Evolutionary conservation across 2,113 vertebrate species (phyloP).

Genomic region (Physeter macrocephalus): DNA sequence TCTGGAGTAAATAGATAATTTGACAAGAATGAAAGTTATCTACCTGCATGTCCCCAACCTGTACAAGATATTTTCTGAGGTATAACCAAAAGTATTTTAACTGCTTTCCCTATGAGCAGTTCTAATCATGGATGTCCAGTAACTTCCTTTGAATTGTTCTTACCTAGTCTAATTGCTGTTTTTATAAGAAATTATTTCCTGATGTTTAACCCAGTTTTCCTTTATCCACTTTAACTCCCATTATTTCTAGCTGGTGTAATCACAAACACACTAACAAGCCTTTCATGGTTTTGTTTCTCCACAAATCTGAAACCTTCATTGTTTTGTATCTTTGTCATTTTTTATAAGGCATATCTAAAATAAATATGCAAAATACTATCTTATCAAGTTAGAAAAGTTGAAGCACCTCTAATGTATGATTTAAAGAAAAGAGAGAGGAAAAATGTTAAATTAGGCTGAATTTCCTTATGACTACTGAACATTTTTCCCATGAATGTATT

Average conservation of each 20-base stretch:
- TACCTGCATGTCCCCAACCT: background rate
- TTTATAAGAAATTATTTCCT: constrained; percentile 47
- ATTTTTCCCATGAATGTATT: background rate
- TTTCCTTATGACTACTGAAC: background rate
- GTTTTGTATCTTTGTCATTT: background rate
- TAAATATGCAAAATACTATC: background rate
- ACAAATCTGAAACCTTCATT: background rate
- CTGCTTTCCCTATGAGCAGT: background rate
- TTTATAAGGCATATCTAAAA: background rate
- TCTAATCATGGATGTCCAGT: background rate
- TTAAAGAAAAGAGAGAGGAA: background rate
- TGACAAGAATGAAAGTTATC: background rate
- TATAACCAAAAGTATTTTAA: background rate
- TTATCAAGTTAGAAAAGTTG: background rate
- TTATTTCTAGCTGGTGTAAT: constrained; percentile 7
- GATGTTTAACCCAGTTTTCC: background rate
- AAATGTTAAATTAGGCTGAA: background rate
- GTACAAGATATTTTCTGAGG: background rate
- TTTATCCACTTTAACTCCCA: background rate
- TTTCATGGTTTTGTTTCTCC: constrained; percentile 18
- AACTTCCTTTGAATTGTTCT: constrained; percentile 21
- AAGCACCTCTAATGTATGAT: background rate
- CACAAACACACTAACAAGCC: background rate
- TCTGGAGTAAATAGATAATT: background rate
- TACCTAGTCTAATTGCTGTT: background rate